These are phyloP conservation scores for Otus sunia DNA, from an alignment of 2,113 vertebrate species.

Conservation along the genomic window DNA sequence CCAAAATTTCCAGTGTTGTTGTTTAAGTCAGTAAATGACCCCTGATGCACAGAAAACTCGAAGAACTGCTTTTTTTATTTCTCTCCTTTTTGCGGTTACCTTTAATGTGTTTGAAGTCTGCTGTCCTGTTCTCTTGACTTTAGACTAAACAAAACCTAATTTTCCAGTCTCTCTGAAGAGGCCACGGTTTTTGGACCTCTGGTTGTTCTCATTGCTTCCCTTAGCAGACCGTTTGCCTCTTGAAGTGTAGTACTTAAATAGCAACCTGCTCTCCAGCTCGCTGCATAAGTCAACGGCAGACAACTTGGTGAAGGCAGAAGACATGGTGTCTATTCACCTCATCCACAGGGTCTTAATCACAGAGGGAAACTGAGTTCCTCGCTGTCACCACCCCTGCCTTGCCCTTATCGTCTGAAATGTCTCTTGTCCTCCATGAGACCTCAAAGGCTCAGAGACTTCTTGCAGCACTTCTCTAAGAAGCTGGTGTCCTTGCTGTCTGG, in stretches of 20 bases:
- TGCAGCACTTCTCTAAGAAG: not conserved
- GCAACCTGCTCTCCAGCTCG: not conserved
- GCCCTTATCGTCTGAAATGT: not conserved
- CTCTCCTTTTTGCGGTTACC: conserved; percentile 19
- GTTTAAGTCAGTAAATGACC: conserved; percentile 16
- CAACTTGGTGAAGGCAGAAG: not conserved
- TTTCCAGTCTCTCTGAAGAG: not conserved
- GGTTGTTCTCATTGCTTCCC: not conserved
- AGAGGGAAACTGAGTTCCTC: not conserved
- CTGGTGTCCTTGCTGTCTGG: rapidly evolving
- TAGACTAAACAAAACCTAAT: conserved; percentile 61
- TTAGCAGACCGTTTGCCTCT: not conserved
- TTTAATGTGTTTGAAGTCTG: conserved; percentile 19
- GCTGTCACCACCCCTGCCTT: not conserved
- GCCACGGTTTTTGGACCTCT: not conserved
- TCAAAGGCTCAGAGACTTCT: not conserved
- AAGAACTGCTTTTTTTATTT: not conserved
- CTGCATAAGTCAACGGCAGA: not conserved
- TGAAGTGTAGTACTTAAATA: not conserved
- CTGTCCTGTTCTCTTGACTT: not conserved
- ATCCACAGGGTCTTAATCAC: not conserved
- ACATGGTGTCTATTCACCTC: not conserved
- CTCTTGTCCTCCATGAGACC: not conserved
- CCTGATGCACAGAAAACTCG: not conserved
- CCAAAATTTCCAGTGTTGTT: conserved; percentile 21